A percentile compares a stretch with the other conserved stretches of the same genome.
Evolutionary conservation across 2,888 invertebrate genomes (phyloP).

Genomic region (Hyposoter dolosus): DNA sequence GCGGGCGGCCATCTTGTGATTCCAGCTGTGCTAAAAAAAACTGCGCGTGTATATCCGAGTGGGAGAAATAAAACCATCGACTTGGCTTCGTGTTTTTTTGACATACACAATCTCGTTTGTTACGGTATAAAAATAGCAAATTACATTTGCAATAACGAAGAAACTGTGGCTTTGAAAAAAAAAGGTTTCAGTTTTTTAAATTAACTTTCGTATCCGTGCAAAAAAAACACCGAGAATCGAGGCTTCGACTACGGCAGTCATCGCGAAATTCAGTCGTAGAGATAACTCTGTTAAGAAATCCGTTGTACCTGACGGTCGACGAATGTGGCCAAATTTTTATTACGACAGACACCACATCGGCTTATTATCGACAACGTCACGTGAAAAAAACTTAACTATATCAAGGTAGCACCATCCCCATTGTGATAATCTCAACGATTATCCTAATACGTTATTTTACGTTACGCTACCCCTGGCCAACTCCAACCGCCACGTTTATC

Average conservation of each 20-base stretch:
- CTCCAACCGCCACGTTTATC: conserved; percentile 73
- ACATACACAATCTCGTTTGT: conserved; percentile 26
- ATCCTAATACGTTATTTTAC: conserved; percentile 67
- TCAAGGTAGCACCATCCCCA: conserved; percentile 76
- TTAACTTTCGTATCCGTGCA: conserved; percentile 1
- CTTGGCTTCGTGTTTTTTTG: conserved; percentile 26
- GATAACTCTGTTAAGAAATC: conserved; percentile 65
- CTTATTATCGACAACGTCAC: conserved; percentile 75
- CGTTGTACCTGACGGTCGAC: conserved; percentile 76
- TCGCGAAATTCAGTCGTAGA: conserved; percentile 24
- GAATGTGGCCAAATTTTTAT: conserved; percentile 77
- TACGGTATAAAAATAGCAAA: conserved; percentile 22
- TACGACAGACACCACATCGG: conserved; percentile 68
- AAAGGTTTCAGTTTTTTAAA: background rate
- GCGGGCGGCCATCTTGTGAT: conserved; percentile 79
- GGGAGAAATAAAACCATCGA: conserved; percentile 24
- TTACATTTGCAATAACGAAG: conserved; percentile 21
- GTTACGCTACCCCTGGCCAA: conserved; percentile 66
- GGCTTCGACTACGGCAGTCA: conserved; percentile 48
- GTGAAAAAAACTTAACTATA: conserved; percentile 69
- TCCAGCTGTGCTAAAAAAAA: conserved; percentile 74
- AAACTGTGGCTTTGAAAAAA: background rate
- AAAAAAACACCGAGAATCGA: conserved; percentile 4
- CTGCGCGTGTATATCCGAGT: conserved; percentile 30
- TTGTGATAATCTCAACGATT: conserved; percentile 71